phyloP scores from a whole-genome alignment of 2,797 vertebrate genomes.

The Gymnocypris eckloni region DNA sequence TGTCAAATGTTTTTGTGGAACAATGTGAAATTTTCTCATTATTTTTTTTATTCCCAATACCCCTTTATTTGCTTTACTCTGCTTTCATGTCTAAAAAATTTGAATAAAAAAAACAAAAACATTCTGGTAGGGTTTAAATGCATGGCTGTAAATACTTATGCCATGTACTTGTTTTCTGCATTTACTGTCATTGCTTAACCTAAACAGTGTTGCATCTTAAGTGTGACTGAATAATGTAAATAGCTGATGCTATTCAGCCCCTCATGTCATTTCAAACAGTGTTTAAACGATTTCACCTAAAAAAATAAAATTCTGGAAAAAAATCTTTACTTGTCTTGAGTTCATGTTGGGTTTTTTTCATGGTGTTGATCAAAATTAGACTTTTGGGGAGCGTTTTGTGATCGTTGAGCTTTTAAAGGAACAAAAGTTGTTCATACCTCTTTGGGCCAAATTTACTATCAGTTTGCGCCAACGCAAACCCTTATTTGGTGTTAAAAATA shows the following conservation, averaged over 20 bases:
- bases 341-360: background rate
- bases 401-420: background rate
- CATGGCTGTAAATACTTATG: background rate
- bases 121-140: background rate
- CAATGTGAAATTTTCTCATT: background rate
- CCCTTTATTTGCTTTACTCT: slow-evolving; percentile 30
- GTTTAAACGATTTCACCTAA: slow-evolving; percentile 15
- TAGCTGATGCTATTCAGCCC: slow-evolving; percentile 6
- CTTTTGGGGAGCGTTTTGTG: background rate
- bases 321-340: background rate
- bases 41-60: background rate
- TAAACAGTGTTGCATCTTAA: background rate
- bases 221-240: slow-evolving; percentile 27
- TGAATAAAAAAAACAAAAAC: slow-evolving; percentile 43
- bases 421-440: background rate
- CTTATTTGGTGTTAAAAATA: no score
- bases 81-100: slow-evolving; percentile 44
- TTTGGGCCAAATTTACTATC: no score
- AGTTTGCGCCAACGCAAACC: no score
- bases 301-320: slow-evolving; percentile 3
- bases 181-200: background rate
- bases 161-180: background rate
- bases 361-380: background rate
- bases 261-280: slow-evolving; percentile 15
- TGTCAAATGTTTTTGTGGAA: slow-evolving; percentile 57